These are phyloP conservation scores for Ricordea florida DNA, from an alignment of 92 coral and sea anemone genomes.

Conservation along the genomic window DNA sequence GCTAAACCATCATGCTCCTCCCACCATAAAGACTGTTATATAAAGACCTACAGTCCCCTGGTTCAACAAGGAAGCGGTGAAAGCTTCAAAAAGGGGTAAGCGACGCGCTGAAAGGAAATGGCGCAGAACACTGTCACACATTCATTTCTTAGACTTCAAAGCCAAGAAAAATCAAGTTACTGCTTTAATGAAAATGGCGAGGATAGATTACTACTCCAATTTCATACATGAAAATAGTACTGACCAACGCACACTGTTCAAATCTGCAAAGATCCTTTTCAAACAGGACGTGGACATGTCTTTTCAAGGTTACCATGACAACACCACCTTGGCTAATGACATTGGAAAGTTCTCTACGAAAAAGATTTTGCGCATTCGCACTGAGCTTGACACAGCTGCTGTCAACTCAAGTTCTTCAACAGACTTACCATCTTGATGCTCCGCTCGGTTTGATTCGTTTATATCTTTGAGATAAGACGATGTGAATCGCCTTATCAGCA, in stretches of 20 bases:
- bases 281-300: constrained; percentile 18
- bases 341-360: constrained; percentile 40
- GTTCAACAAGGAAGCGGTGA: constrained; percentile 10
- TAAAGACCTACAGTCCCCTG: constrained; percentile 45
- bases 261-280: constrained; percentile 54
- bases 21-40: constrained; percentile 12
- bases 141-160: constrained; percentile 36
- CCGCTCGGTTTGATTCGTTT: not conserved
- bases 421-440: not conserved
- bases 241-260: constrained; percentile 54
- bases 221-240: constrained; percentile 37
- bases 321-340: constrained; percentile 35
- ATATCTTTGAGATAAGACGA: constrained; percentile 14
- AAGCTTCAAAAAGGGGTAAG: constrained; percentile 29
- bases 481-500: constrained; percentile 10
- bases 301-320: constrained; percentile 36
- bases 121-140: constrained; percentile 34
- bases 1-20: constrained; percentile 43
- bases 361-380: constrained; percentile 31
- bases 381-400: constrained; percentile 30
- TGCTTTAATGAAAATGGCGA: constrained; percentile 18
- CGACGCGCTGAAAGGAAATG: constrained; percentile 48
- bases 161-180: constrained; percentile 47
- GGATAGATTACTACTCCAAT: constrained; percentile 29
- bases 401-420: not conserved